phyloP scores from a whole-genome alignment of 2,888 invertebrate genomes.

The Drosophila nr. medialis region DNA sequence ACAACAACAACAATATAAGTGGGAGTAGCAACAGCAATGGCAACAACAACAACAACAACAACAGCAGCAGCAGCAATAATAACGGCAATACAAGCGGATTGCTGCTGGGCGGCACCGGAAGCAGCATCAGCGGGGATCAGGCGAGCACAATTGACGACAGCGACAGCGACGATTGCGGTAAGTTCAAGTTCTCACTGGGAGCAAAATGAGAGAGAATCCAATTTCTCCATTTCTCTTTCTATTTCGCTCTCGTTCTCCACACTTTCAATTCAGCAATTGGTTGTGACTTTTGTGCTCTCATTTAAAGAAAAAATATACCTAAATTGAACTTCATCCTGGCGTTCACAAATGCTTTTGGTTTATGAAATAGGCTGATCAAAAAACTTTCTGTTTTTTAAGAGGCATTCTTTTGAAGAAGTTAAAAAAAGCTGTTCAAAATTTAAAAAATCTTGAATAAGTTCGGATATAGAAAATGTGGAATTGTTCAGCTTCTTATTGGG shows the following conservation, averaged over 20 bases:
- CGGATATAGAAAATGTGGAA: not conserved
- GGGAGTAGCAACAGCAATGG: slow-evolving; percentile 29
- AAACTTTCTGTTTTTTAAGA: too few relatives aligned
- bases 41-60: slow-evolving; percentile 47
- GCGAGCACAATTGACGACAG: slow-evolving; percentile 84
- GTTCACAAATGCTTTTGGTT: not conserved
- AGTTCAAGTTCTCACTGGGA: slow-evolving; percentile 44
- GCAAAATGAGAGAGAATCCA: not conserved
- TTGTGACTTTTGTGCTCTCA: not conserved
- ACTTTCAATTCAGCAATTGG: not conserved
- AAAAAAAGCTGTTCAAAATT: not conserved
- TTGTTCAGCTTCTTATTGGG: not conserved
- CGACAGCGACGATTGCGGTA: slow-evolving; percentile 85
- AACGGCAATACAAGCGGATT: slow-evolving; percentile 54
- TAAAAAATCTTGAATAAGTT: not conserved
- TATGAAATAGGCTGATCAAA: not conserved
- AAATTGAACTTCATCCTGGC: not conserved
- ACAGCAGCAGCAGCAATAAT: slow-evolving; percentile 42
- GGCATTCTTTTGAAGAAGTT: not conserved
- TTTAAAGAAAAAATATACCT: not conserved
- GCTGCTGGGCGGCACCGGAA: slow-evolving; percentile 73
- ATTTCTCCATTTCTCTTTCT: not conserved
- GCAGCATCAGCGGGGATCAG: slow-evolving; percentile 83
- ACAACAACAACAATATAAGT: slow-evolving; percentile 27
- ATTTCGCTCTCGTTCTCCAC: not conserved